phyloP scores from a whole-genome alignment of 1,140 invertebrate species.

The Harpegnathos saltator region DNA sequence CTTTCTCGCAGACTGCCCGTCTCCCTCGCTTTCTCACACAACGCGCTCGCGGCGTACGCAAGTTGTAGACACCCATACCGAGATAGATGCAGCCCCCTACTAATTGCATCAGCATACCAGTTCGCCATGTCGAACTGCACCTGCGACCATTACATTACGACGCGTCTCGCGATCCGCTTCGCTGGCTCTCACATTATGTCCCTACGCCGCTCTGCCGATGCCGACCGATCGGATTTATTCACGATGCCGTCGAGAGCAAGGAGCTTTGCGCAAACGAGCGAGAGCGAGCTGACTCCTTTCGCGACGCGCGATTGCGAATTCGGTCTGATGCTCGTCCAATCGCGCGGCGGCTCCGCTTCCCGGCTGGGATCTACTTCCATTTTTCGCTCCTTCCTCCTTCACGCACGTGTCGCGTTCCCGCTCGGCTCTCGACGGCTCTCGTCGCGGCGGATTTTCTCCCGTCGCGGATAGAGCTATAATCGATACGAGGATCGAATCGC shows the following conservation, averaged over 20 bases:
- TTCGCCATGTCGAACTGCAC: conserved; percentile 80
- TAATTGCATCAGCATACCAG: conserved; percentile 84
- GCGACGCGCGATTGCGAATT: conserved; percentile 8
- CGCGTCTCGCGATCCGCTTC: conserved; percentile 33
- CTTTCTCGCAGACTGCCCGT: conserved; percentile 5
- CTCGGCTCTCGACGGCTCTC: neutral
- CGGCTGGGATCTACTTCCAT: too few species aligned
- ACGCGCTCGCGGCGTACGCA: conserved; percentile 33
- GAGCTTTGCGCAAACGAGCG: neutral
- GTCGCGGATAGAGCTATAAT: conserved; percentile 56
- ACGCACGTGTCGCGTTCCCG: neutral
- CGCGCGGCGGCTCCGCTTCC: too few species aligned
- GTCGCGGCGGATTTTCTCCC: neutral
- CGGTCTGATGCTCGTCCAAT: neutral
- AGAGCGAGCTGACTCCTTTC: neutral
- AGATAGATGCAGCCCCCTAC: conserved; percentile 76
- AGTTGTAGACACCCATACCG: conserved; percentile 64
- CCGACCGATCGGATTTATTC: conserved; percentile 13
- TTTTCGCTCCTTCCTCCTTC: neutral
- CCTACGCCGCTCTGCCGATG: neutral
- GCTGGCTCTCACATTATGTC: conserved; percentile 27
- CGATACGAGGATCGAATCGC: conserved; percentile 44
- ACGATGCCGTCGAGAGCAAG: conserved; percentile 1
- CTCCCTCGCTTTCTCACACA: neutral
- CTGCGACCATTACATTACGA: conserved; percentile 74